phyloP scores from a whole-genome alignment of 2,797 vertebrate species.

The Anguilla anguilla region DNA sequence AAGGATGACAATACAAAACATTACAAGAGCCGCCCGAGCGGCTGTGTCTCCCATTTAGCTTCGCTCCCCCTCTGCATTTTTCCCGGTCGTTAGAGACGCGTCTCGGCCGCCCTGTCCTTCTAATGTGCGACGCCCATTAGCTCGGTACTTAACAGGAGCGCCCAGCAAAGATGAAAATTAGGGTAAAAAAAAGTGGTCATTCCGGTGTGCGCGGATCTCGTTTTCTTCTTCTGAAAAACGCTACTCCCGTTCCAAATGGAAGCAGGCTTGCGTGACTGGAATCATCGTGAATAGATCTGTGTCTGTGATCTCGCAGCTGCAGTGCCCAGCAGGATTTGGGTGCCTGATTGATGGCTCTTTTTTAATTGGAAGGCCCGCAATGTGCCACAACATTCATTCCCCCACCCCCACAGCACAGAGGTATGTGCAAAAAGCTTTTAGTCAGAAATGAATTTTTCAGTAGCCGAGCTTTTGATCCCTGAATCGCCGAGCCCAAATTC shows the following conservation, averaged over 20 bases:
- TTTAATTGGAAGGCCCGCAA: neutral
- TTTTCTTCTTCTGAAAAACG: neutral
- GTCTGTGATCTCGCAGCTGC: slow-evolving; percentile 9
- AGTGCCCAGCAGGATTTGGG: neutral
- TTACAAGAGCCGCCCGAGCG: neutral
- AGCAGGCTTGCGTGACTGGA: neutral
- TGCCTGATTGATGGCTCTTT: neutral
- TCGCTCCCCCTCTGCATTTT: neutral
- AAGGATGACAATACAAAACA: neutral
- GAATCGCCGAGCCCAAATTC: too few relatives aligned
- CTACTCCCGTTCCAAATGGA: neutral
- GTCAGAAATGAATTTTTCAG: neutral
- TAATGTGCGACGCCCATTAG: neutral
- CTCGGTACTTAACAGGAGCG: neutral
- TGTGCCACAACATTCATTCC: neutral
- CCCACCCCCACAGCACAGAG: neutral
- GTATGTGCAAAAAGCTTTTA: neutral
- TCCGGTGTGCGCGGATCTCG: neutral
- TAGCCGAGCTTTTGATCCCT: neutral
- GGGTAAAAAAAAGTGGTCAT: neutral
- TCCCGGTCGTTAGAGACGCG: neutral
- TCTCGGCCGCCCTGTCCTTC: neutral
- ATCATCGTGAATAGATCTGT: neutral
- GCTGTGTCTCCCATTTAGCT: neutral
- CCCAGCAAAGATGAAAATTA: neutral